Evolutionary conservation across 2,113 vertebrate species (phyloP).

Genomic region (Pseudorhombus dupliciocellatus): DNA sequence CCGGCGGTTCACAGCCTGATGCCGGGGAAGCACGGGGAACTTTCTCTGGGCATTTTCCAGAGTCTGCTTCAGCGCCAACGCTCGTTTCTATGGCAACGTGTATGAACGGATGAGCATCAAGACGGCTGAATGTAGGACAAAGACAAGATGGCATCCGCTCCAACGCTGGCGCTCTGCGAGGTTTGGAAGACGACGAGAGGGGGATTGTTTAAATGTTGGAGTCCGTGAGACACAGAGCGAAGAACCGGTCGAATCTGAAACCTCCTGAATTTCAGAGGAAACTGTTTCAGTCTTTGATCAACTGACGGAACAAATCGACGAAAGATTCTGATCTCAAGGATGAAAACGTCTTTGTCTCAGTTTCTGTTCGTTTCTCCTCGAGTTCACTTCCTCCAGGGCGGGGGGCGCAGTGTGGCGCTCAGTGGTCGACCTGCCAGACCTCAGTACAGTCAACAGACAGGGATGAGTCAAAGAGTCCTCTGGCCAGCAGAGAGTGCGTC

Average conservation of each 20-base stretch:
- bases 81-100: constrained; percentile 43
- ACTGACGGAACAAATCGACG: too few relatives aligned
- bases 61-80: constrained; percentile 34
- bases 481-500: constrained; percentile 60
- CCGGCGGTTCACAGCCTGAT: background rate
- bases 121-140: constrained; percentile 65
- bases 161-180: constrained; percentile 18
- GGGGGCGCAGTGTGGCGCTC: constrained; percentile 52
- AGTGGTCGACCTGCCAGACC: constrained; percentile 70
- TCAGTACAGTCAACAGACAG: constrained; percentile 64
- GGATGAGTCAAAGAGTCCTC: constrained; percentile 74
- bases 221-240: too few relatives aligned
- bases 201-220: too few relatives aligned
- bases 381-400: constrained; percentile 48
- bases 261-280: too few relatives aligned
- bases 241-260: too few relatives aligned
- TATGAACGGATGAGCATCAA: constrained; percentile 59
- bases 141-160: constrained; percentile 51
- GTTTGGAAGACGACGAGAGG: background rate
- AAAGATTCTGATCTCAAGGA: too few relatives aligned
- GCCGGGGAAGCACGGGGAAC: constrained; percentile 8
- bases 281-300: too few relatives aligned
- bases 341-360: background rate
- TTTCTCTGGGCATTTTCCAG: constrained; percentile 45
- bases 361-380: constrained; percentile 23